Base-by-base conservation (phyloP, 2,113 vertebrate species). In the Notarius lentiginosus region DNA sequence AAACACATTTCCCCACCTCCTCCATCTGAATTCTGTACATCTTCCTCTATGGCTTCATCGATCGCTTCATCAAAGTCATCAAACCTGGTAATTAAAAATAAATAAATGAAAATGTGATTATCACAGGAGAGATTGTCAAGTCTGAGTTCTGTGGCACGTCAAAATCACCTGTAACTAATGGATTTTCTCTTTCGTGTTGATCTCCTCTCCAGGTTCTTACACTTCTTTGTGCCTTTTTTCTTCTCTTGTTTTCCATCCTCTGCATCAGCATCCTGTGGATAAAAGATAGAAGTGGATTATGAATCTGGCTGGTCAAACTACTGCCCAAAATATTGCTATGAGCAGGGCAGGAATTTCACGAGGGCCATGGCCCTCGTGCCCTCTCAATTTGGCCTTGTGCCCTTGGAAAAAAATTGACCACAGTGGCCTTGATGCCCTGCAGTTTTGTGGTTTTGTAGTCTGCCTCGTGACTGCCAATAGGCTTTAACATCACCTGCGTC, bases 41-140 rank as follows among this genome's bases (percentile, higher is more conserved):
- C 98, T 83, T 99, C 97, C 92, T 99, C 97, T 86, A 99, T 99
- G 6, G 98, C 98, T 90, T 99, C 98, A 87, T 99, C 98, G 30
- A 99, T 99, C 79, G 98, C 98, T 85, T 99, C 98, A 70, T 99
- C 98, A 90, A 99, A 99, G 89, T 99, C 98, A 92, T 99, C 98
- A 94, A 99, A 99, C 92, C 98, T 94, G 92, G 9, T 14, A 0
- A 27, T 7, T 24, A 65, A 49, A 15, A 56, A 81, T 81, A 17
- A 49, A 63, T 75, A 17, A 49, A 63, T 18, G 12, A 12, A 34
- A 70, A 41, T 51, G 15, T 34, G 20, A 49, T 6, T 53, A 53
- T 17, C 12, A 2, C 2, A 34, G 15, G 14, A 27, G 14, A 17
- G 12, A 79, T 51, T n/a, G 6, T 65, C 47, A 60, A 9, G 34